Conservation (phyloP, 2,888 invertebrate species). For the Ichneumon xanthorius region DNA sequence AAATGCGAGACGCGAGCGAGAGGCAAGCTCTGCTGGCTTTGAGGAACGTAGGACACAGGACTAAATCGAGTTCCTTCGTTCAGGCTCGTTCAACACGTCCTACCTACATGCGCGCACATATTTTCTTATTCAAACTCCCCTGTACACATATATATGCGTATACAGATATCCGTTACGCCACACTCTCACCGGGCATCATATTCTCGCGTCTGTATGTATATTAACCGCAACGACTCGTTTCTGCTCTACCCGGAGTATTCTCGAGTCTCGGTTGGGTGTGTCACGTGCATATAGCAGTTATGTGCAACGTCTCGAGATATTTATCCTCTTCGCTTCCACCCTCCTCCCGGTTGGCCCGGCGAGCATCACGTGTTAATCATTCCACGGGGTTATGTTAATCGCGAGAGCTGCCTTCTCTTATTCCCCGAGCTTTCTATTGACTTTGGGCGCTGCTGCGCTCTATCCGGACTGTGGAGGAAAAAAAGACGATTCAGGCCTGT, state of each 20-base stretch:
- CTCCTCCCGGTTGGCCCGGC: neutral
- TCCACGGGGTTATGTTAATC: conserved; percentile 61
- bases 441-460: conserved; percentile 38
- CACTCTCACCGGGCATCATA: conserved; percentile 12
- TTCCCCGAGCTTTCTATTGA: conserved; percentile 46
- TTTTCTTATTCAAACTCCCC: neutral
- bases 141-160: too few species aligned
- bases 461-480: neutral
- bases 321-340: neutral
- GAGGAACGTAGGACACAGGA: conserved; percentile 43
- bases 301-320: conserved; percentile 13
- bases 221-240: conserved; percentile 41
- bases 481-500: neutral
- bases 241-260: conserved; percentile 18
- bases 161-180: too few species aligned
- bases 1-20: conserved; percentile 63
- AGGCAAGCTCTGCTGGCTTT: conserved; percentile 51
- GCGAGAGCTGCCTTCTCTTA: conserved; percentile 22
- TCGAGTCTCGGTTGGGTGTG: conserved; percentile 20
- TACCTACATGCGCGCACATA: conserved; percentile 48
- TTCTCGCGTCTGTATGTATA: conserved; percentile 8
- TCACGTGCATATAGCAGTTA: conserved; percentile 25
- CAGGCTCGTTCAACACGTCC: conserved; percentile 50
- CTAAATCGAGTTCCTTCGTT: conserved; percentile 38
- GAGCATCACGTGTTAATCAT: conserved; percentile 56